A percentile compares a stretch with the other conserved stretches of the same genome.
phyloP scores from a whole-genome alignment of 1,140 invertebrate species.

The Batillaria attramentaria region DNA sequence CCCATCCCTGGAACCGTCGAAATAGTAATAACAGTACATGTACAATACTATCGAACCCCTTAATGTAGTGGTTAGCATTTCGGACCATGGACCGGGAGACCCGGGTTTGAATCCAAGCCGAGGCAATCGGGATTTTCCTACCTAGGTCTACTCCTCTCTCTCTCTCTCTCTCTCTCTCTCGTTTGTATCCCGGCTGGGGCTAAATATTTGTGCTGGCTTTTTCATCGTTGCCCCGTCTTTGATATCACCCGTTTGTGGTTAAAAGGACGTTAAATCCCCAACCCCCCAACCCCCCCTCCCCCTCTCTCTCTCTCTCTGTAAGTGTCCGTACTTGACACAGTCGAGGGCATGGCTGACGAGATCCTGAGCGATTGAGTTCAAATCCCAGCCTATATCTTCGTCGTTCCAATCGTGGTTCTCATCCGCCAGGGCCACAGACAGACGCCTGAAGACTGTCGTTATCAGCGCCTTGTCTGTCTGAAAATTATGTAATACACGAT shows the following conservation, averaged over 20 bases:
- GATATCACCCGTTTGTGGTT: no score
- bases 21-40: slow-evolving; percentile 1
- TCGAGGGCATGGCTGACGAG: not conserved
- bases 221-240: no score
- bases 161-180: not conserved
- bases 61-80: no score
- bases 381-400: not conserved
- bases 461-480: slow-evolving; percentile 31
- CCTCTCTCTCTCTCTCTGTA: no score
- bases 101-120: no score
- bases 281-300: no score
- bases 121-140: no score
- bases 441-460: slow-evolving; percentile 3
- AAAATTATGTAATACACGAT: not conserved
- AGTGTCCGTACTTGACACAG: slow-evolving; percentile 28
- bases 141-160: no score
- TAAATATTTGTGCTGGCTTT: no score
- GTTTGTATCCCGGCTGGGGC: no score
- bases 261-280: no score
- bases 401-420: slow-evolving; percentile 11
- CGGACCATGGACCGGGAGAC: no score
- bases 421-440: not conserved
- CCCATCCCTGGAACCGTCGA: slow-evolving; percentile 23
- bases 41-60: not conserved
- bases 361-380: not conserved